phyloP scores from a whole-genome alignment of 2,113 vertebrate genomes.

The Lathamus discolor region DNA sequence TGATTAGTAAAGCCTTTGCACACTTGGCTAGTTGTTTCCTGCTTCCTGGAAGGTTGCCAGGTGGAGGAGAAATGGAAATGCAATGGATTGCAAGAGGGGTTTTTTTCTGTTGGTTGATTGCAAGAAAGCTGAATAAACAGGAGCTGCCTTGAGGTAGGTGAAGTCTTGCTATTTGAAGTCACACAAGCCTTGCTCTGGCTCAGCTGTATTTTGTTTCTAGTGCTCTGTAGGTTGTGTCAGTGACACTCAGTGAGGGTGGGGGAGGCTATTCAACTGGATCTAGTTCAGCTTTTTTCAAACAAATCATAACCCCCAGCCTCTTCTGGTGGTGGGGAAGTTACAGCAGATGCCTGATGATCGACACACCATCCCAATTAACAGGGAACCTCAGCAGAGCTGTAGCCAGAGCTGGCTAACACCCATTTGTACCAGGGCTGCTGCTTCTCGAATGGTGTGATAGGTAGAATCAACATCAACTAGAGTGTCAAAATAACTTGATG shows the following conservation, averaged over 20 bases:
- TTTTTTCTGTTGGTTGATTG: conserved; percentile 22
- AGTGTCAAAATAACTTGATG: background rate
- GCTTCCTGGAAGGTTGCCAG: conserved; percentile 63
- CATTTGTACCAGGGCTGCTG: background rate
- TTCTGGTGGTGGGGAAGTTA: background rate
- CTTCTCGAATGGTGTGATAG: background rate
- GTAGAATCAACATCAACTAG: background rate
- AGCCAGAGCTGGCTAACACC: background rate
- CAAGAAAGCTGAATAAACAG: conserved; percentile 59
- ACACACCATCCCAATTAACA: background rate
- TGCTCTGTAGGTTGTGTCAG: conserved; percentile 40
- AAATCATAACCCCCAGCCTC: background rate
- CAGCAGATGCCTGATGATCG: background rate
- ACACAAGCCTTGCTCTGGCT: conserved; percentile 63
- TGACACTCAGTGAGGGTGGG: conserved; percentile 36
- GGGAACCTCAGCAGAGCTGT: background rate
- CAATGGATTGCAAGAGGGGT: background rate
- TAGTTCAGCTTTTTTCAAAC: background rate
- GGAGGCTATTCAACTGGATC: background rate
- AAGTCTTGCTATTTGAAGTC: conserved; percentile 68
- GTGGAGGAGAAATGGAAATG: conserved; percentile 50
- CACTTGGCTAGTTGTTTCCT: conserved; percentile 61
- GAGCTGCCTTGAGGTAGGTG: conserved; percentile 69
- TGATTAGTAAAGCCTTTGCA: conserved; percentile 61
- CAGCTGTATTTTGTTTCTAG: conserved; percentile 43